Percentiles rank a stretch among this genome's conserved stretches.
phyloP scores from a whole-genome alignment of 2,113 vertebrate species.

The Phrynocephalus versicolor region DNA sequence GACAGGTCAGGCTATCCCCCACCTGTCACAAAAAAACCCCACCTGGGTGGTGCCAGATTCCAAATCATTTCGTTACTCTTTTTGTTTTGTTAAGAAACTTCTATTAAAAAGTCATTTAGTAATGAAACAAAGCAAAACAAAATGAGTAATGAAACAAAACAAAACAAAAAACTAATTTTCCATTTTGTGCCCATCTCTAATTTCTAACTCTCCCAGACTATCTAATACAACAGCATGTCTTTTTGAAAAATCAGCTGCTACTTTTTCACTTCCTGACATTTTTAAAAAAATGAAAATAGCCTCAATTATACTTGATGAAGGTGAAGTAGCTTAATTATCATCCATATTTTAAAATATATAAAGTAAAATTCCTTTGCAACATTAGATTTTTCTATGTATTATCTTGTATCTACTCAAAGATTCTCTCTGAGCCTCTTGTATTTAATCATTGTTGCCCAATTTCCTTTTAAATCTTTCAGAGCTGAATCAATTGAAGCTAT shows the following conservation, averaged over 20 bases:
- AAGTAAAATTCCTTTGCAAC: conserved; percentile 4
- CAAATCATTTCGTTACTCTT: too few relatives aligned
- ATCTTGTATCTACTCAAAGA: conserved; percentile 15
- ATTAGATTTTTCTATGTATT: conserved; percentile 23
- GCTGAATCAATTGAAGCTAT: conserved; percentile 31
- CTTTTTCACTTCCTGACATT: conserved; percentile 13
- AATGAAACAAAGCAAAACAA: too few relatives aligned
- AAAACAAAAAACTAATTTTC: too few relatives aligned
- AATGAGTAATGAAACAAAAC: too few relatives aligned
- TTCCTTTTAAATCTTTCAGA: conserved; percentile 31
- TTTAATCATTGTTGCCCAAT: conserved; percentile 31
- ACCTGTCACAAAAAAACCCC: too few relatives aligned
- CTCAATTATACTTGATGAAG: conserved; percentile 6
- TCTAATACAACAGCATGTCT: neutral
- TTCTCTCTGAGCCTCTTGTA: conserved; percentile 5
- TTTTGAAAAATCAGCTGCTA: neutral
- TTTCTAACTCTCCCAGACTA: neutral
- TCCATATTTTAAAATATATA: conserved; percentile 14
- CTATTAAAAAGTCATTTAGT: too few relatives aligned
- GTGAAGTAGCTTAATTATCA: conserved; percentile 21
- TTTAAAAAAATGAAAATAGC: conserved; percentile 10
- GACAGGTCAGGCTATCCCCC: too few relatives aligned
- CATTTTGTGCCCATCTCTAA: too few relatives aligned
- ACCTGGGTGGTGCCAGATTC: too few relatives aligned
- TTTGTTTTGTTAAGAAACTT: too few relatives aligned